A percentile compares a stretch with the other conserved stretches of the same genome.
Conservation (phyloP, 2,888 invertebrate genomes). For the Chalcis sispes region DNA sequence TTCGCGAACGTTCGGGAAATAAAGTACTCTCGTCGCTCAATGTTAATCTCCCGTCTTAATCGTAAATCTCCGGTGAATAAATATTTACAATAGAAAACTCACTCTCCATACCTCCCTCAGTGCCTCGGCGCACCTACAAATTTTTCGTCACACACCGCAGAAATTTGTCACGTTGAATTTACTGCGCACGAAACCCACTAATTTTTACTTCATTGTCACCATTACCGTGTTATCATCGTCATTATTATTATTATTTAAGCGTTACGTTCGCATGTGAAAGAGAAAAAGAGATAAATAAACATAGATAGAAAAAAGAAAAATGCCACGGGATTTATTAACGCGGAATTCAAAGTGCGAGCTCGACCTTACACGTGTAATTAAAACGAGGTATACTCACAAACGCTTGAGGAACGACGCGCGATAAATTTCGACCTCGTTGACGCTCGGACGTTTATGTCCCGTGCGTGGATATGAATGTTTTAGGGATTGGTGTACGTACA, state of each 20-base stretch:
- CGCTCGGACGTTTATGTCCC: slow-evolving; percentile 57
- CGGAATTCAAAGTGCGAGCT: slow-evolving; percentile 19
- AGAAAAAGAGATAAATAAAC: no score
- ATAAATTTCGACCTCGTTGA: slow-evolving; percentile 58
- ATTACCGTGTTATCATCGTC: background rate
- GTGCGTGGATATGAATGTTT: slow-evolving; percentile 61
- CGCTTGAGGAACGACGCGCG: slow-evolving; percentile 60
- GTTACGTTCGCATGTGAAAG: background rate
- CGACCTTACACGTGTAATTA: slow-evolving; percentile 59
- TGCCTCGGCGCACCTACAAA: no score
- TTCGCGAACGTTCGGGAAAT: no score
- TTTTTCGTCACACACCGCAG: no score
- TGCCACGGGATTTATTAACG: slow-evolving; percentile 45
- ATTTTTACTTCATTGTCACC: slow-evolving; percentile 38
- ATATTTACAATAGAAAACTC: slow-evolving; percentile 1
- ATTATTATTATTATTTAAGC: slow-evolving; percentile 29
- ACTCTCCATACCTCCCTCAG: no score
- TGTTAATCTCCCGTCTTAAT: no score
- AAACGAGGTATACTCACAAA: slow-evolving; percentile 60
- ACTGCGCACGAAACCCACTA: background rate
- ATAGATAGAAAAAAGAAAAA: no score
- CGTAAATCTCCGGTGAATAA: slow-evolving; percentile 6
- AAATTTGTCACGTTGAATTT: slow-evolving; percentile 10
- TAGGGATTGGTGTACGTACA: no score
- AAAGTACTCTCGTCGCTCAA: no score